These are phyloP conservation scores for Ladona fulva DNA, from an alignment of 1,140 invertebrate species.

Conservation along the genomic window DNA sequence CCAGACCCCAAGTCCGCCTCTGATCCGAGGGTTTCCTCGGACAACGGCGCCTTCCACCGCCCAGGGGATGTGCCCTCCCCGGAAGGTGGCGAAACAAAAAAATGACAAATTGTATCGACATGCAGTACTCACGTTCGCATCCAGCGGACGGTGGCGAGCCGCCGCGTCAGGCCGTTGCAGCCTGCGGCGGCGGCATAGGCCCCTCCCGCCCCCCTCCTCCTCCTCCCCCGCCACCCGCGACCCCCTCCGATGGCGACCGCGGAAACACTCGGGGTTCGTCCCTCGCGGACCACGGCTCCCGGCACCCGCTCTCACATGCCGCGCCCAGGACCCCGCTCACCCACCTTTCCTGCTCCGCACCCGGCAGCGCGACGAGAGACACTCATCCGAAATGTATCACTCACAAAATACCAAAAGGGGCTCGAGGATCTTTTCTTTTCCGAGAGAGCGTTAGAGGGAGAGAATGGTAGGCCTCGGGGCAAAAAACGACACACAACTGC, in stretches of 20 bases:
- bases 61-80: too few relatives aligned
- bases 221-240: background rate
- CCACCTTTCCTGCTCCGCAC: background rate
- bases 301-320: constrained; percentile 4
- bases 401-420: background rate
- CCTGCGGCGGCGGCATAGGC: background rate
- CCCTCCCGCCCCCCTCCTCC: background rate
- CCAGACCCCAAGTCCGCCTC: too few relatives aligned
- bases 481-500: background rate
- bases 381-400: background rate
- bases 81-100: too few relatives aligned
- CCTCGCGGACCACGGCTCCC: background rate
- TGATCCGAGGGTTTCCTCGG: too few relatives aligned
- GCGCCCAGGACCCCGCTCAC: background rate
- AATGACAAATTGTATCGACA: too few relatives aligned
- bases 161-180: background rate
- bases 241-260: background rate
- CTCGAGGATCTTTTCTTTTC: background rate
- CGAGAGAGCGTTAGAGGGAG: background rate
- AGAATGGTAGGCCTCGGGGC: background rate
- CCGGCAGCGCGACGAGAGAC: background rate
- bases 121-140: background rate
- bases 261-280: background rate
- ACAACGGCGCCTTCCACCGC: too few relatives aligned
- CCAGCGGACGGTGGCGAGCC: constrained; percentile 2